Conservation (phyloP, 2,888 invertebrate species). For the Tigriopus californicus region DNA sequence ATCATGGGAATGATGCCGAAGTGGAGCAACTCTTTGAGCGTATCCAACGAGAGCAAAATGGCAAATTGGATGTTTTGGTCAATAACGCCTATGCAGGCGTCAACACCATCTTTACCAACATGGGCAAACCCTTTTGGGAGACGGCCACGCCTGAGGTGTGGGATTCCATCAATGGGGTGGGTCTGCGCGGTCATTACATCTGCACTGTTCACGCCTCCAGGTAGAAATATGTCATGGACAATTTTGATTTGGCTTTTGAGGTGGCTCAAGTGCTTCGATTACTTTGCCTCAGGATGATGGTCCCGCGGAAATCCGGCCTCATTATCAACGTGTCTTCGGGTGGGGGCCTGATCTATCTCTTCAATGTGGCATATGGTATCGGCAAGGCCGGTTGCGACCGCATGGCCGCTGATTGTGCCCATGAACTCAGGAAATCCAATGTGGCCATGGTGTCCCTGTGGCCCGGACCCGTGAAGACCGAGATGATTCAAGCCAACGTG, state of each 20-base stretch:
- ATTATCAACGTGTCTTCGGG: conserved; percentile 10
- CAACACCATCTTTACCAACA: neutral
- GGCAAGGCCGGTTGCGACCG: conserved; percentile 8
- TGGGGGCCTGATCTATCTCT: conserved; percentile 8
- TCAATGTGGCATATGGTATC: conserved; percentile 12
- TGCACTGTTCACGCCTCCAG: conserved; percentile 4
- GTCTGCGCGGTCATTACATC: conserved; percentile 4
- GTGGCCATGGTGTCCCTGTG: conserved; percentile 12
- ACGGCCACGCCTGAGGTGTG: neutral
- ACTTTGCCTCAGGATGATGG: conserved; percentile 6
- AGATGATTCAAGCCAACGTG: neutral
- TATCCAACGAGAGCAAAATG: conserved; percentile 1
- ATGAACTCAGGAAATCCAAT: conserved; percentile 7
- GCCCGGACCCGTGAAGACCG: conserved; percentile 14
- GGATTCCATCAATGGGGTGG: conserved; percentile 13
- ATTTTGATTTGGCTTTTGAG: neutral
- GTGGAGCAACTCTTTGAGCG: conserved; percentile 1
- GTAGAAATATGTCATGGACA: neutral
- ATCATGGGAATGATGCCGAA: conserved; percentile 4
- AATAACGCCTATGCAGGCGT: conserved; percentile 14
- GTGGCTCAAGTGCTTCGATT: too few relatives aligned
- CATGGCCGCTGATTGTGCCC: conserved; percentile 14
- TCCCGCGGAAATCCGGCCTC: neutral
- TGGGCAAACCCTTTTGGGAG: conserved; percentile 6
- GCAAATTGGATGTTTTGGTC: conserved; percentile 3